Evolutionary conservation across 2,888 invertebrate species (phyloP).

Genomic region (Stramonita haemastoma): DNA sequence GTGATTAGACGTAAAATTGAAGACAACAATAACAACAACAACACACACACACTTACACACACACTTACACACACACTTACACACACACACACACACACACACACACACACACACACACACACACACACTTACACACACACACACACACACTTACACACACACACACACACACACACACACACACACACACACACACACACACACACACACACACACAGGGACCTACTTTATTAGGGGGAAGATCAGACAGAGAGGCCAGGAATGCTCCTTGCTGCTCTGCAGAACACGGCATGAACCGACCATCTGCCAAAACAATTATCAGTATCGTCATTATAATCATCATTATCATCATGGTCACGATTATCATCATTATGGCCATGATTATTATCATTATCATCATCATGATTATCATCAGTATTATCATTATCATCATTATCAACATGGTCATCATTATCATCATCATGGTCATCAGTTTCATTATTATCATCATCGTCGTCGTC

Average conservation of each 20-base stretch:
- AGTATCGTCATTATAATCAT: background rate
- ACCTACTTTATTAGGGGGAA: constrained; percentile 67
- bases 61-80: background rate
- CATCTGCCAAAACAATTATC: constrained; percentile 57
- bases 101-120: background rate
- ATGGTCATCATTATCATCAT: background rate
- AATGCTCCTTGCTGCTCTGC: constrained; percentile 55
- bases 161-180: too few relatives aligned
- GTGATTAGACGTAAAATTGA: too few relatives aligned
- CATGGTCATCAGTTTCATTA: background rate
- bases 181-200: too few relatives aligned
- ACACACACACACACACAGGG: background rate
- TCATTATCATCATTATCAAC: too few relatives aligned
- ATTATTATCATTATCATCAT: background rate
- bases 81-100: background rate
- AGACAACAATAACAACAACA: too few relatives aligned
- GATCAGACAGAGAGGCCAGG: constrained; percentile 57
- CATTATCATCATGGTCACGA: background rate
- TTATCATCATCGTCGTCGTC: background rate
- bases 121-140: background rate
- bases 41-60: background rate
- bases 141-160: background rate
- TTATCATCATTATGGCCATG: background rate
- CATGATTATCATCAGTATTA: too few relatives aligned
- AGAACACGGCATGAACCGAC: constrained; percentile 60